Percentiles rank a stretch among this genome's conserved stretches.
Conservation (phyloP, 2,113 vertebrate genomes). For the Platysteira castanea region DNA sequence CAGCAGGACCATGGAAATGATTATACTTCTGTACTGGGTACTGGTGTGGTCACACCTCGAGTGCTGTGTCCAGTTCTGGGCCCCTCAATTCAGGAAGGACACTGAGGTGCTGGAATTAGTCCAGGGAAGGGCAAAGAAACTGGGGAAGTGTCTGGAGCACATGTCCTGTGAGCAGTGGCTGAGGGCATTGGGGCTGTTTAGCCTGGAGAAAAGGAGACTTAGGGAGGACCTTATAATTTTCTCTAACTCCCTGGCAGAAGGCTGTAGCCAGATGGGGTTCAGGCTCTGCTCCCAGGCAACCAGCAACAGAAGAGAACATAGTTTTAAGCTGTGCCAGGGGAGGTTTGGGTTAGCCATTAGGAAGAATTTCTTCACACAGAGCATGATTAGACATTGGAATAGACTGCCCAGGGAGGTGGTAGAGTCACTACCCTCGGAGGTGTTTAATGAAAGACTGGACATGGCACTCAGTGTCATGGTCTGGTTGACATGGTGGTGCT, state of each 20-base stretch:
- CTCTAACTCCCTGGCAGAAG: not conserved
- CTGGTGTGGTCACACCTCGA: not conserved
- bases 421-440: not conserved
- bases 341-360: not conserved
- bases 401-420: too few species aligned
- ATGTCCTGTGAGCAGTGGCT: not conserved
- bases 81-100: not conserved
- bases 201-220: not conserved
- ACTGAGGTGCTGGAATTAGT: not conserved
- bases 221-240: too few species aligned
- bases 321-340: not conserved
- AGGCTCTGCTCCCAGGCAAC: not conserved
- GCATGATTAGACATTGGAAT: not conserved
- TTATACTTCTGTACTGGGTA: too few species aligned
- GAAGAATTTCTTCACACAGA: not conserved
- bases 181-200: not conserved
- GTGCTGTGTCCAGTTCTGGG: not conserved
- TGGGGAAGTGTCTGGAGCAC: not conserved
- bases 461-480: not conserved
- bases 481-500: not conserved
- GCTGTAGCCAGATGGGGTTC: not conserved
- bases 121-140: not conserved
- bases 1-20: not conserved
- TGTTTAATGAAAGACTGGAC: not conserved
- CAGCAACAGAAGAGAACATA: not conserved